Conservation (phyloP, 2,888 invertebrate species). For the Lomographa bimaculata region DNA sequence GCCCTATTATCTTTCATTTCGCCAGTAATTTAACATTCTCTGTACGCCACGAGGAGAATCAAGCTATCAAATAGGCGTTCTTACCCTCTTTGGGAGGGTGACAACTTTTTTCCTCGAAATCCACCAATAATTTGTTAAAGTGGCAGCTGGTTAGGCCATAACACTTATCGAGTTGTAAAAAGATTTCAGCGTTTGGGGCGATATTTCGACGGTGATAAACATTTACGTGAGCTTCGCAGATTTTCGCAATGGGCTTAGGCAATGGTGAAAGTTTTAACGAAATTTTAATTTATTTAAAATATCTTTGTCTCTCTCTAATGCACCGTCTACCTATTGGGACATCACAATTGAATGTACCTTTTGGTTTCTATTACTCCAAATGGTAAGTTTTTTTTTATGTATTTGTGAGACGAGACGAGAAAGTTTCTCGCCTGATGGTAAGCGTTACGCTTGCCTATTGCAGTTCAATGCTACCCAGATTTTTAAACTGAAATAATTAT, state of each 20-base stretch:
- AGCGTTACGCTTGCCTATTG: too few relatives aligned
- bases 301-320: too few relatives aligned
- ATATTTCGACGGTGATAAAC: constrained; percentile 15
- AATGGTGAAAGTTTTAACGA: constrained; percentile 4
- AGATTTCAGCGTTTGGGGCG: constrained; percentile 46
- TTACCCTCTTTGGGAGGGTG: constrained; percentile 68
- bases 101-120: constrained; percentile 77
- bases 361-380: too few relatives aligned
- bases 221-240: constrained; percentile 15
- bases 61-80: constrained; percentile 77
- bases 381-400: too few relatives aligned
- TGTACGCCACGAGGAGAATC: constrained; percentile 70
- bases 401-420: too few relatives aligned
- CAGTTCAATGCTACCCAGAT: too few relatives aligned
- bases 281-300: too few relatives aligned
- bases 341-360: too few relatives aligned
- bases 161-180: constrained; percentile 76
- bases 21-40: constrained; percentile 80
- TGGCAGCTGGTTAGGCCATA: constrained; percentile 79
- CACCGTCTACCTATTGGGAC: too few relatives aligned
- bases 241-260: constrained; percentile 13
- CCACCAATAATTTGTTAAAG: constrained; percentile 81
- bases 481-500: too few relatives aligned
- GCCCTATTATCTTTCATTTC: constrained; percentile 82
- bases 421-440: too few relatives aligned